phyloP scores from a whole-genome alignment of 2,113 vertebrate genomes.

The Trichechus manatus region DNA sequence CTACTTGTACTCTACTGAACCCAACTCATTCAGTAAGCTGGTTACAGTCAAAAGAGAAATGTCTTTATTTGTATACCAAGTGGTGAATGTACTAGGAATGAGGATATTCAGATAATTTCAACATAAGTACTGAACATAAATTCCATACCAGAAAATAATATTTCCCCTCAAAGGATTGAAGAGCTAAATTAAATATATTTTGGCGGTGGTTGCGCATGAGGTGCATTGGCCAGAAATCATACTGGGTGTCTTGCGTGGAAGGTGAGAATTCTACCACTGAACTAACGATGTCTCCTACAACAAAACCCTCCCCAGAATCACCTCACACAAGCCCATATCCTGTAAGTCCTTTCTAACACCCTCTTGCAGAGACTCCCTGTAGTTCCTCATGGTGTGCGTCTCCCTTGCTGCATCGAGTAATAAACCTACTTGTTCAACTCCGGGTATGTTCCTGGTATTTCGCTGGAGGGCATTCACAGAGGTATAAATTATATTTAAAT shows the following conservation, averaged over 20 bases:
- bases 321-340: too few species aligned
- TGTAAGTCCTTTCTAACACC: too few species aligned
- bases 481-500: neutral
- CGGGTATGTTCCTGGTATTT: neutral
- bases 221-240: too few species aligned
- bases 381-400: too few species aligned
- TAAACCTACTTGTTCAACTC: neutral
- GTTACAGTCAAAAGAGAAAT: neutral
- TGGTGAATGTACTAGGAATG: neutral
- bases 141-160: neutral
- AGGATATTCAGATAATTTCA: neutral
- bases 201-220: too few species aligned
- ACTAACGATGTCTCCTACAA: too few species aligned
- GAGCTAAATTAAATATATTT: neutral
- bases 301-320: too few species aligned
- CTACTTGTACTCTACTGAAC: neutral
- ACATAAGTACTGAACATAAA: neutral
- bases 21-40: neutral
- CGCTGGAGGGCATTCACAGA: neutral
- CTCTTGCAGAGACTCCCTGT: too few species aligned
- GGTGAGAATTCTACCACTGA: too few species aligned
- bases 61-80: neutral
- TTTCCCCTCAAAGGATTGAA: neutral
- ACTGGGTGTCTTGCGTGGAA: too few species aligned
- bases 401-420: neutral